A percentile compares a stretch with the other conserved stretches of the same genome.
These are phyloP conservation scores for Neodiprion pinetum DNA, from an alignment of 1,140 invertebrate species.

Conservation along the genomic window DNA sequence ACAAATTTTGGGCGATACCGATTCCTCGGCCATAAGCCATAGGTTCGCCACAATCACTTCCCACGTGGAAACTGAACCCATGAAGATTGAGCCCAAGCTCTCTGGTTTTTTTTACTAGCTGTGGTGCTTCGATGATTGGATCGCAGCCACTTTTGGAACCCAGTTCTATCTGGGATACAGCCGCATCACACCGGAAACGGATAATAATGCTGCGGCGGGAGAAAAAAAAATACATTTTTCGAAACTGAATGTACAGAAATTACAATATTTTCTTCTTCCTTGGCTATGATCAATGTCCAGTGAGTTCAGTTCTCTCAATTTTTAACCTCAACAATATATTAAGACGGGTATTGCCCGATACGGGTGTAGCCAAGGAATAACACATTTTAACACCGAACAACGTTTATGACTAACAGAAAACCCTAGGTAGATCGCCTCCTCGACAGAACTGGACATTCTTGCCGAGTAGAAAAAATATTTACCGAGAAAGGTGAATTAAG, in stretches of 20 bases:
- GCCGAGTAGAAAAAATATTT: too few relatives aligned
- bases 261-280: too few relatives aligned
- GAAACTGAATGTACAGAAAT: not conserved
- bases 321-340: not conserved
- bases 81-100: slow-evolving; percentile 76
- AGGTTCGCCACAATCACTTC: slow-evolving; percentile 79
- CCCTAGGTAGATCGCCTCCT: too few relatives aligned
- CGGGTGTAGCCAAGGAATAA: not conserved
- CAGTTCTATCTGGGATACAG: slow-evolving; percentile 80
- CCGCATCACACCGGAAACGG: slow-evolving; percentile 88
- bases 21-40: slow-evolving; percentile 77
- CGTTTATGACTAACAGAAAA: too few relatives aligned
- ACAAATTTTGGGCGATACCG: slow-evolving; percentile 68
- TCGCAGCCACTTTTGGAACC: slow-evolving; percentile 96
- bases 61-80: slow-evolving; percentile 90
- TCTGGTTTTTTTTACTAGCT: slow-evolving; percentile 78
- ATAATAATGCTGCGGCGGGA: slow-evolving; percentile 78
- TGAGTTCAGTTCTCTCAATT: not conserved
- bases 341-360: not conserved
- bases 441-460: too few relatives aligned
- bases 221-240: slow-evolving; percentile 48
- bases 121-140: slow-evolving; percentile 75
- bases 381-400: too few relatives aligned
- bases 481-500: too few relatives aligned
- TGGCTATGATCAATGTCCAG: too few relatives aligned